Percentiles rank a stretch among this genome's conserved stretches.
Evolutionary conservation across 2,113 vertebrate genomes (phyloP).

Genomic region (Cyanistes caeruleus): DNA sequence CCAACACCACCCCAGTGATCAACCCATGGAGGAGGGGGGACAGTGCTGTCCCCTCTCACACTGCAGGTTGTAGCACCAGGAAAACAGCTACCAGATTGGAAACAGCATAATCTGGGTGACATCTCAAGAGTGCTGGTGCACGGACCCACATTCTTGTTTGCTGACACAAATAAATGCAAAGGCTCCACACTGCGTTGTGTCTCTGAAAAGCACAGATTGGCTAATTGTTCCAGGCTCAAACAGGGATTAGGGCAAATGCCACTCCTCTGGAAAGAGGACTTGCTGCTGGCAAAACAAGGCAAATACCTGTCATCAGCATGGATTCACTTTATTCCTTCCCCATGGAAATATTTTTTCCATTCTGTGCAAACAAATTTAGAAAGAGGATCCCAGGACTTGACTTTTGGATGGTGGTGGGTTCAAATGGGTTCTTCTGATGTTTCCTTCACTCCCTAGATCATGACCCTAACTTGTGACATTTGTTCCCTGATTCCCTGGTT

Average conservation of each 20-base stretch:
- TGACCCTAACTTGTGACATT: not conserved
- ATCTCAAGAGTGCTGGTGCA: slow-evolving; percentile 31
- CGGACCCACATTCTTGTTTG: not conserved
- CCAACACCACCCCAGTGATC: not conserved
- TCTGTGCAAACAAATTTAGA: slow-evolving; percentile 33
- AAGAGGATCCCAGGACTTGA: not conserved
- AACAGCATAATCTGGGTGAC: slow-evolving; percentile 15
- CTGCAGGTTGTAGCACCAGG: not conserved
- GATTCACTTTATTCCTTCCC: slow-evolving; percentile 48
- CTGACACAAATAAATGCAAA: slow-evolving; percentile 46
- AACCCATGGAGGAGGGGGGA: not conserved
- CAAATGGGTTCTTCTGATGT: not conserved
- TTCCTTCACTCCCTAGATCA: not conserved
- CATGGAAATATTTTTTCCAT: slow-evolving; percentile 58
- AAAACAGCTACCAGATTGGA: slow-evolving; percentile 17
- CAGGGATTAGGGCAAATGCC: slow-evolving; percentile 55
- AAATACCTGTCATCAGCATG: slow-evolving; percentile 48
- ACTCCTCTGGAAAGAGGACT: slow-evolving; percentile 3
- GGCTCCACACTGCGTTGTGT: not conserved
- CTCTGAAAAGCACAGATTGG: slow-evolving; percentile 17
- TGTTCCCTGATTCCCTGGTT: not conserved
- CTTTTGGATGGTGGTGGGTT: not conserved
- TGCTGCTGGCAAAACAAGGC: slow-evolving; percentile 63
- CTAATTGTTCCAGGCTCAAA: slow-evolving; percentile 55
- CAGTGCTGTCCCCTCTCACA: not conserved